A percentile compares a stretch with the other conserved stretches of the same genome.
phyloP scores from a whole-genome alignment of 2,888 invertebrate genomes.

The Melieria picta region DNA sequence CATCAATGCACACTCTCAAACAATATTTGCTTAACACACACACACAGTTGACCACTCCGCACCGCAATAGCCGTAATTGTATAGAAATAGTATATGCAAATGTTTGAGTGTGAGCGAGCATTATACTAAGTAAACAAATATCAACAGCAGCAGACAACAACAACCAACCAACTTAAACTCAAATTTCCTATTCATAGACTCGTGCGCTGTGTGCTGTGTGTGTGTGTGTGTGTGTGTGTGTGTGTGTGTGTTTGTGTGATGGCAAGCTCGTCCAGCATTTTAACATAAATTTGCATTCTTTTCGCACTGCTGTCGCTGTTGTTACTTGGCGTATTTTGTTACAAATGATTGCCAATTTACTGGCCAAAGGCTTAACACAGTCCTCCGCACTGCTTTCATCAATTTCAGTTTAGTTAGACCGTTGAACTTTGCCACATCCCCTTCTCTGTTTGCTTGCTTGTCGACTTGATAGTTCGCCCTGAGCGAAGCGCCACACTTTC shows the following conservation, averaged over 20 bases:
- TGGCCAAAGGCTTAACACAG: background rate
- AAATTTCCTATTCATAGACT: background rate
- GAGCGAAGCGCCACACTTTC: no score
- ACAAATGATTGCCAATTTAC: constrained; percentile 26
- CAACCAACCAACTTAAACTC: background rate
- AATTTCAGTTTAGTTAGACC: background rate
- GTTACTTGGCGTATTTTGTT: background rate
- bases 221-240: no score
- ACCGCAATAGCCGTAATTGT: background rate
- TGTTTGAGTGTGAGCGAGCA: constrained; percentile 1
- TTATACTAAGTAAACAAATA: constrained; percentile 14
- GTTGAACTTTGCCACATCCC: background rate
- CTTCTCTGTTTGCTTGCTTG: background rate
- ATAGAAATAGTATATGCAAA: constrained; percentile 3
- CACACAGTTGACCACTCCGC: no score
- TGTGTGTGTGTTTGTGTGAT: no score
- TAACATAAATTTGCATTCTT: constrained; percentile 25
- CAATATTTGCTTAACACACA: background rate
- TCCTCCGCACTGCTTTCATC: background rate
- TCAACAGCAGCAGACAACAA: background rate
- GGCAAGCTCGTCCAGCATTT: constrained; percentile 12
- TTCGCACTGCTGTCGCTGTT: background rate
- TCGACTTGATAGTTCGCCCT: no score
- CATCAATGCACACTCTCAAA: background rate
- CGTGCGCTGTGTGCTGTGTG: no score